phyloP scores from a whole-genome alignment of 2,888 invertebrate species.

The Hypolimnas misippus region DNA sequence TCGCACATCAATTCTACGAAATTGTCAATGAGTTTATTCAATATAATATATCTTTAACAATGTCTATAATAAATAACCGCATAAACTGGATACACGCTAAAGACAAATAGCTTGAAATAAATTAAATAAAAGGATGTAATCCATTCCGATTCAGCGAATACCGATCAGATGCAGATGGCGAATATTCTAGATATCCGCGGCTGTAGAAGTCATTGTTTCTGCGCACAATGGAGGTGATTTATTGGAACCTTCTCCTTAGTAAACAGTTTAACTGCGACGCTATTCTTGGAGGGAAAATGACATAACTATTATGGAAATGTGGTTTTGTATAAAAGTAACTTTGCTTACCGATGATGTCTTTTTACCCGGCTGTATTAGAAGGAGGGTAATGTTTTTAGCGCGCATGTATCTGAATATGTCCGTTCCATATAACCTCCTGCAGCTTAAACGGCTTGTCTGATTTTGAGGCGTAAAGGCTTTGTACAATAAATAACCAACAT shows the following conservation, averaged over 20 bases:
- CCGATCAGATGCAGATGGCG: conserved; percentile 20
- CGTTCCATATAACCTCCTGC: no score
- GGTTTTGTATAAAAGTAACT: not conserved
- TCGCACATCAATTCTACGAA: no score
- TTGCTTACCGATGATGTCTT: not conserved
- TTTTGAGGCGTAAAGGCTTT: no score
- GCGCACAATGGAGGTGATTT: conserved; percentile 17
- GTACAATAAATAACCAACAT: no score
- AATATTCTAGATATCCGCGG: conserved; percentile 17
- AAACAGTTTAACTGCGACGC: not conserved
- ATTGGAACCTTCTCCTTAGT: conserved; percentile 11
- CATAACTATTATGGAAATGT: not conserved
- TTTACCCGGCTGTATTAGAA: not conserved
- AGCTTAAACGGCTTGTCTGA: no score
- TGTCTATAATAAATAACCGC: not conserved
- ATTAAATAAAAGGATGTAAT: conserved; percentile 11
- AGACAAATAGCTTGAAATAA: conserved; percentile 6
- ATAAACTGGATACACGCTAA: not conserved
- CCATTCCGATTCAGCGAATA: conserved; percentile 12
- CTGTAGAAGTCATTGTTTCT: conserved; percentile 26
- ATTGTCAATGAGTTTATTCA: no score
- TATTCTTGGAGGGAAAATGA: not conserved
- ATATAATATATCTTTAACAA: not conserved
- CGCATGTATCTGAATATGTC: no score
- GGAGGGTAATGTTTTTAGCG: not conserved